Conservation (phyloP, 2,888 invertebrate species). For the Eretmocerus hayati region DNA sequence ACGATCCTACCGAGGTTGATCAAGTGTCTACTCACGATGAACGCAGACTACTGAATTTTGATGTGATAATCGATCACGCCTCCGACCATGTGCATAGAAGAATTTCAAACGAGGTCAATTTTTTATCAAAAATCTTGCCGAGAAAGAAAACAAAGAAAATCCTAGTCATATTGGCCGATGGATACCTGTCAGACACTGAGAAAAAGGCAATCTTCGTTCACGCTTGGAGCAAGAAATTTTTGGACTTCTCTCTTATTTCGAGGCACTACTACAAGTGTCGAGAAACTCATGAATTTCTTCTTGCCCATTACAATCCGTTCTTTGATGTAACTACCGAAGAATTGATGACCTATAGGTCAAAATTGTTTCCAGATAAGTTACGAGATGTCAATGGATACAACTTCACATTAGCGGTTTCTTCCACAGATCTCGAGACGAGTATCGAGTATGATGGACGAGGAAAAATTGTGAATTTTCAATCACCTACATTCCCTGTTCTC, state of each 20-base stretch:
- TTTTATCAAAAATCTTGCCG: too few species aligned
- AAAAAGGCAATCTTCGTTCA: background rate
- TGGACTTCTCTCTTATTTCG: background rate
- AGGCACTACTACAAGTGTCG: background rate
- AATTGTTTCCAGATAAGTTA: background rate
- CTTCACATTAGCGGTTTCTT: background rate
- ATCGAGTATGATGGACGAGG: background rate
- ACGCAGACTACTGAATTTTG: too few species aligned
- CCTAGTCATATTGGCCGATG: too few species aligned
- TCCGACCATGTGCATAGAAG: too few species aligned
- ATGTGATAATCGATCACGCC: too few species aligned
- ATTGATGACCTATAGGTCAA: background rate
- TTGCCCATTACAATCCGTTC: background rate
- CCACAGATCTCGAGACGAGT: background rate
- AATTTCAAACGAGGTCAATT: too few species aligned
- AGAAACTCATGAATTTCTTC: background rate
- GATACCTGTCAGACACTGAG: background rate
- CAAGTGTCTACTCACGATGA: too few species aligned
- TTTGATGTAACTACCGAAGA: background rate
- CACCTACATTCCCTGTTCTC: background rate
- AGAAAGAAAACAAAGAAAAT: too few species aligned
- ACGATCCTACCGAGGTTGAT: too few species aligned
- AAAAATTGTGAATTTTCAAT: background rate
- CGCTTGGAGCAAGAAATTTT: background rate
- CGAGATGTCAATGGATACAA: background rate